A percentile compares a stretch with the other conserved stretches of the same genome.
Evolutionary conservation across 2,113 vertebrate genomes (phyloP).

Genomic region (Boulengeromyrus knoepffleri): DNA sequence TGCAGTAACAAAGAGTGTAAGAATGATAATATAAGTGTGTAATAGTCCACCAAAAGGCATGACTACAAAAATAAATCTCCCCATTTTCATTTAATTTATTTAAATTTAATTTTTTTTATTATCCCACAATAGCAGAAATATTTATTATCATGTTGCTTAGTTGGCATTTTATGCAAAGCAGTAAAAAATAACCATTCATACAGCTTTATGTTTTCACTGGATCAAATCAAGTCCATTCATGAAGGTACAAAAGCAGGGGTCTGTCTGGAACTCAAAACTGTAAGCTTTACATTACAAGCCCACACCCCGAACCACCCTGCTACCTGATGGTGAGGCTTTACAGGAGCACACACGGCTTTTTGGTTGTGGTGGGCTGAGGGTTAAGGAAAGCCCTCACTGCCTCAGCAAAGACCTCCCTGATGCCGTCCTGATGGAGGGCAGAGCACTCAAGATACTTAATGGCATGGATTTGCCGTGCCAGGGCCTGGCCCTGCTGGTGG

Average conservation of each 20-base stretch:
- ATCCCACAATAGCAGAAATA: neutral
- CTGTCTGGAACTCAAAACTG: neutral
- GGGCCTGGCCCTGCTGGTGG: conserved; percentile 65
- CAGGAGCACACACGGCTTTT: conserved; percentile 64
- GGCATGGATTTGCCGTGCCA: conserved; percentile 73
- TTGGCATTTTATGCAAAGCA: neutral
- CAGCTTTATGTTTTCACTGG: neutral
- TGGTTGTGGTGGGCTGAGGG: conserved; percentile 55
- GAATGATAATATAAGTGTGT: neutral
- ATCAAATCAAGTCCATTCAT: neutral
- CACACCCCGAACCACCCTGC: neutral
- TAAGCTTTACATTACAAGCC: neutral
- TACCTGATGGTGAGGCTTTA: conserved; percentile 30
- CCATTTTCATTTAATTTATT: neutral
- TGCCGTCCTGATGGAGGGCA: conserved; percentile 75
- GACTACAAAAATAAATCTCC: neutral
- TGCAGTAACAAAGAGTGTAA: neutral
- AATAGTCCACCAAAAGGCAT: neutral
- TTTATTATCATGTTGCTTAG: neutral
- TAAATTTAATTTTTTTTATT: neutral
- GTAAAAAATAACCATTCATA: neutral
- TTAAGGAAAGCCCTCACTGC: conserved; percentile 72
- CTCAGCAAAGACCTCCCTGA: conserved; percentile 75
- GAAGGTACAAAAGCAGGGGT: neutral
- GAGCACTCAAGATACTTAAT: conserved; percentile 82